Conservation (phyloP, 2,113 vertebrate species). For the Phalacrocorax pelagicus region DNA sequence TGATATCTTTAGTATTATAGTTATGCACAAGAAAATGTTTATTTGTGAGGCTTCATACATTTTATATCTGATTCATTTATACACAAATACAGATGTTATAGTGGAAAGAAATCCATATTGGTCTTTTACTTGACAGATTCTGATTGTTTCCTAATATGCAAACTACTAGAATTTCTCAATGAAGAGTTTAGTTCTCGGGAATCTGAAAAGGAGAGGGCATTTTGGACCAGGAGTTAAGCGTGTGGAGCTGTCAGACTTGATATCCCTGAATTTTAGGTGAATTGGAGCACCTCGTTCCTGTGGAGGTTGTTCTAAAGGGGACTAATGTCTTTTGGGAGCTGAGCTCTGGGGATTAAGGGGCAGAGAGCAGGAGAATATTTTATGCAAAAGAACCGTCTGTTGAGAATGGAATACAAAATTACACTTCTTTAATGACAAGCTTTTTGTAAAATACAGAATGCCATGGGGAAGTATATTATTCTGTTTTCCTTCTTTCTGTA, state of each 20-base stretch:
- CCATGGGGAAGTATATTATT: not conserved
- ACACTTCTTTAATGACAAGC: slow-evolving; percentile 29
- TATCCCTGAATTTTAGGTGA: slow-evolving; percentile 39
- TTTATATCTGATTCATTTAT: not conserved
- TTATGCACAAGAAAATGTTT: not conserved
- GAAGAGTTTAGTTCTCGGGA: not conserved
- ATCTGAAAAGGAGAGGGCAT: slow-evolving; percentile 22
- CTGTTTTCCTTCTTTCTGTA: slow-evolving; percentile 47
- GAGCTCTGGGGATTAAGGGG: slow-evolving; percentile 12
- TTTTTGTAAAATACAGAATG: slow-evolving; percentile 59
- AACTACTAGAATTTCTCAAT: not conserved
- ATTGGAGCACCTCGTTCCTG: slow-evolving; percentile 2
- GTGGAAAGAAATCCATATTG: not conserved
- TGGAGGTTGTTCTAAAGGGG: slow-evolving; percentile 21
- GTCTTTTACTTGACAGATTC: not conserved
- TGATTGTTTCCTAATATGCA: not conserved
- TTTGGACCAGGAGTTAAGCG: not conserved
- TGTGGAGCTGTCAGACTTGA: slow-evolving; percentile 26
- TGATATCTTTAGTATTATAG: not conserved
- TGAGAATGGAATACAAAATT: slow-evolving; percentile 51
- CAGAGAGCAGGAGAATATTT: slow-evolving; percentile 54
- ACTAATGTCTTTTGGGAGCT: slow-evolving; percentile 15
- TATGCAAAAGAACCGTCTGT: slow-evolving; percentile 51
- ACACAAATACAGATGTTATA: not conserved
- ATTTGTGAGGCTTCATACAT: not conserved